These are phyloP conservation scores for Leptura quadrifasciata DNA, from an alignment of 2,888 invertebrate genomes.

Conservation along the genomic window DNA sequence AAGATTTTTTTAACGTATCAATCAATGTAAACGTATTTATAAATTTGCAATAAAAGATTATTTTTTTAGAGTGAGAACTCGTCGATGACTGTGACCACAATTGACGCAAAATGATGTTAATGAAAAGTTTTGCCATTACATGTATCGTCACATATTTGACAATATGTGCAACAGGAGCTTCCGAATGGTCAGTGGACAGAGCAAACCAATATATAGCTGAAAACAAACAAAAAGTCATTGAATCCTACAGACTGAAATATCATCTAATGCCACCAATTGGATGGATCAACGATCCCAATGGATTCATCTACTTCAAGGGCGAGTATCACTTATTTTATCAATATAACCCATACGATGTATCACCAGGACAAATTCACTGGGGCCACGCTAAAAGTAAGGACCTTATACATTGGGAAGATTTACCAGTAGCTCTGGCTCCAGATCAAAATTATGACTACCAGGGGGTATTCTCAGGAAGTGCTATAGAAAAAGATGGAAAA, in stretches of 20 bases:
- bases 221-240: constrained; percentile 30
- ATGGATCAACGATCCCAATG: constrained; percentile 78
- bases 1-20: no score
- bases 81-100: no score
- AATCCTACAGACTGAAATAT: constrained; percentile 42
- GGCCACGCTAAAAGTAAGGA: constrained; percentile 75
- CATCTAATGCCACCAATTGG: constrained; percentile 62
- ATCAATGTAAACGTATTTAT: no score
- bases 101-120: background rate
- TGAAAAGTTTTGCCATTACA: background rate
- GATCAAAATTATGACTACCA: constrained; percentile 68
- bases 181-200: constrained; percentile 5
- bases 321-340: constrained; percentile 76
- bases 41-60: no score
- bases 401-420: constrained; percentile 74
- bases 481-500: constrained; percentile 70
- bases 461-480: constrained; percentile 76
- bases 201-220: constrained; percentile 34
- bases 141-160: background rate
- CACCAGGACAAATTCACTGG: constrained; percentile 73
- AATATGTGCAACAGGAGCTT: background rate
- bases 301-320: constrained; percentile 72
- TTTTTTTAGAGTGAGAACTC: no score
- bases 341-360: constrained; percentile 73
- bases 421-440: constrained; percentile 74